Percentiles rank a stretch among this genome's conserved stretches.
Evolutionary conservation across 2,113 vertebrate species (phyloP).

Genomic region (Zosterops japonicus): DNA sequence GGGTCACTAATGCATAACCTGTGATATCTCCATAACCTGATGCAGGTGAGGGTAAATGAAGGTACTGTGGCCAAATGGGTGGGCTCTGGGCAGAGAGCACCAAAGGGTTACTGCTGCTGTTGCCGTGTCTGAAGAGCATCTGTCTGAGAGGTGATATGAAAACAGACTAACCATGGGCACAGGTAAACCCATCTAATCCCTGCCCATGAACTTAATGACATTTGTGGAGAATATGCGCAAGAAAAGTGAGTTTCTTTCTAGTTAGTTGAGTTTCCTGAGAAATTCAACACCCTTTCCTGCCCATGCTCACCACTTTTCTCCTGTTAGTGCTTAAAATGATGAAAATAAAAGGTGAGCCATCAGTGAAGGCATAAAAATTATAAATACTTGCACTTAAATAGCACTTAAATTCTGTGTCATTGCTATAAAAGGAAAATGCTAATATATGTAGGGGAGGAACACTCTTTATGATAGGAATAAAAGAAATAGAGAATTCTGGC

Average conservation of each 20-base stretch:
- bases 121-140: fast-evolving
- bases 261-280: background rate
- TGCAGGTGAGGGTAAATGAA: background rate
- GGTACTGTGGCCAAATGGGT: fast-evolving
- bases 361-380: background rate
- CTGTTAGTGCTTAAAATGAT: background rate
- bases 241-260: background rate
- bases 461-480: background rate
- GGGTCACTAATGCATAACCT: background rate
- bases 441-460: background rate
- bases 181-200: background rate
- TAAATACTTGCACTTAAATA: background rate
- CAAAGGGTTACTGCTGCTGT: background rate
- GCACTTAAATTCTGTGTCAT: background rate
- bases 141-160: background rate
- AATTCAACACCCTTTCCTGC: background rate
- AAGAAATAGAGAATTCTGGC: background rate
- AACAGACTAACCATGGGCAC: background rate
- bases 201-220: background rate
- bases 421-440: background rate
- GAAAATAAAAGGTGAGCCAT: background rate
- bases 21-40: background rate
- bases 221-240: background rate
- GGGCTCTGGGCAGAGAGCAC: background rate
- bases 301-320: background rate